These are phyloP conservation scores for Lacerta agilis DNA, from an alignment of 2,797 vertebrate species.

Conservation along the genomic window DNA sequence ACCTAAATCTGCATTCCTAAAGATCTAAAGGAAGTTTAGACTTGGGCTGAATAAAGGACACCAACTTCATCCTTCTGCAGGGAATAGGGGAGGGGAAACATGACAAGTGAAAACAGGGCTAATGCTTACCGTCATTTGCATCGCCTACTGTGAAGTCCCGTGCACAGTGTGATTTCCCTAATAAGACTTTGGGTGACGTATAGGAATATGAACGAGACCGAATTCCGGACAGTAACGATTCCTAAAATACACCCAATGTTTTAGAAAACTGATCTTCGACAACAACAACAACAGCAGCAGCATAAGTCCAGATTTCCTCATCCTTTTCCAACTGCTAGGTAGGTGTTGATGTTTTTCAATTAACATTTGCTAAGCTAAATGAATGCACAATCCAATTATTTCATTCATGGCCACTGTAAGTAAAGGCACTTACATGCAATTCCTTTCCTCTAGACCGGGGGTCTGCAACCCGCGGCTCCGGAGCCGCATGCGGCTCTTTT, in stretches of 20 bases:
- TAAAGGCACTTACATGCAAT: not conserved
- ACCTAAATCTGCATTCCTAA: no score
- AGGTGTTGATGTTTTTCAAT: not conserved
- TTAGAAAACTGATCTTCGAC: conserved; percentile 16
- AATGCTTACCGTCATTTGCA: conserved; percentile 75
- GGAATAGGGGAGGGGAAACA: not conserved
- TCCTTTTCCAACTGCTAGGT: not conserved
- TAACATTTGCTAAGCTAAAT: not conserved
- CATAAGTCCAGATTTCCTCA: not conserved
- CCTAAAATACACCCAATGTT: conserved; percentile 73
- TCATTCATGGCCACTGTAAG: not conserved
- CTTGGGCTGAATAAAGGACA: not conserved
- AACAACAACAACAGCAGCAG: conserved; percentile 16
- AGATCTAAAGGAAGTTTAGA: not conserved
- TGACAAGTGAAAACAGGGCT: not conserved
- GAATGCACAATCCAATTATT: not conserved
- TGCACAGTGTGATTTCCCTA: conserved; percentile 77
- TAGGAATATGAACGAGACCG: conserved; percentile 95
- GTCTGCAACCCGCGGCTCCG: no score
- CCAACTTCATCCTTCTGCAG: not conserved
- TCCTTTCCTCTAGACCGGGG: not conserved
- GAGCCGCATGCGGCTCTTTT: no score
- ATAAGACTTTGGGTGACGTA: conserved; percentile 88
- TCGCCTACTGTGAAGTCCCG: conserved; percentile 74
- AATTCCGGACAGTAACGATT: conserved; percentile 77